Conservation (phyloP, 2,888 invertebrate genomes). For the Drosophila infuscata region DNA sequence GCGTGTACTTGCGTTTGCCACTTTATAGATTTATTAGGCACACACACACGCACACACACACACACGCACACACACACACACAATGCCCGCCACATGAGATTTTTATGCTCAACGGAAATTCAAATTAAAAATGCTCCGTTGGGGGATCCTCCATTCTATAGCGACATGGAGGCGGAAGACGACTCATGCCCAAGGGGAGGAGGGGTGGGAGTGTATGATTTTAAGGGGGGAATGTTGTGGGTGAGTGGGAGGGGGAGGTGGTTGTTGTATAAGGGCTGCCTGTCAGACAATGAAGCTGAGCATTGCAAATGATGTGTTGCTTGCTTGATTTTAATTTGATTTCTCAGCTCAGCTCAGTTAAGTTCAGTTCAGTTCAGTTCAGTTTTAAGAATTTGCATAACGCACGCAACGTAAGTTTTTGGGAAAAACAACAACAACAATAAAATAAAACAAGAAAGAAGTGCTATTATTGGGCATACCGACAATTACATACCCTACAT, state of each 20-base stretch:
- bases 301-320: slow-evolving; percentile 64
- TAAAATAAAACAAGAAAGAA: slow-evolving; percentile 3
- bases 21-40: slow-evolving; percentile 80
- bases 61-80: not conserved
- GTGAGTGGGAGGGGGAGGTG: fast-evolving
- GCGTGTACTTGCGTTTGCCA: slow-evolving; percentile 81
- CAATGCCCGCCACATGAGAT: slow-evolving; percentile 43
- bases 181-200: not conserved
- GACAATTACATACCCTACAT: not conserved
- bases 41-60: slow-evolving; percentile 30
- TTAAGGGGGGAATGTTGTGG: not conserved
- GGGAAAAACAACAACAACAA: slow-evolving; percentile 37
- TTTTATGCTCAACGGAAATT: slow-evolving; percentile 82
- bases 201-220: not conserved
- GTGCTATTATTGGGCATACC: not conserved
- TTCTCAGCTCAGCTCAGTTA: slow-evolving; percentile 49
- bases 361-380: slow-evolving; percentile 48
- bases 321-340: slow-evolving; percentile 69
- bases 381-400: slow-evolving; percentile 53
- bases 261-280: slow-evolving; percentile 32
- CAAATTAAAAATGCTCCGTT: slow-evolving; percentile 80
- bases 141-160: slow-evolving; percentile 36
- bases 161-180: slow-evolving; percentile 2
- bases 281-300: slow-evolving; percentile 33
- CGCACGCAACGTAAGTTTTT: slow-evolving; percentile 30